Evolutionary conservation across 2,113 vertebrate genomes (phyloP).

Genomic region (Caranx melampygus): DNA sequence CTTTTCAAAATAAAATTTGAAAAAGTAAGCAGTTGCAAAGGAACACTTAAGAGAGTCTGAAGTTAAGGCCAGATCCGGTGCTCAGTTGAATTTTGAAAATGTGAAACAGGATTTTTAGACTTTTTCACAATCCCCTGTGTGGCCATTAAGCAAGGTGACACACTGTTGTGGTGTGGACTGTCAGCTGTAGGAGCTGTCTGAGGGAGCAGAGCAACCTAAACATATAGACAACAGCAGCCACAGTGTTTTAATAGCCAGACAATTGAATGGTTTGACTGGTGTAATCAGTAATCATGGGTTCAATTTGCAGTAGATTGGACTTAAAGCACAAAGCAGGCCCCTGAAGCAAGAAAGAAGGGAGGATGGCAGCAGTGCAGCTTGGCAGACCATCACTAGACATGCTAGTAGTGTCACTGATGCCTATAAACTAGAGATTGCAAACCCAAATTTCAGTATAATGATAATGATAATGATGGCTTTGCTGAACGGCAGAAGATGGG

Average conservation of each 20-base stretch:
- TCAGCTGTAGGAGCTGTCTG: conserved; percentile 7
- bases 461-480: not conserved
- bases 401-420: not conserved
- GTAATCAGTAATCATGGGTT: conserved; percentile 7
- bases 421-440: not conserved
- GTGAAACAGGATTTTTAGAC: conserved; percentile 8
- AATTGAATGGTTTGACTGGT: not conserved
- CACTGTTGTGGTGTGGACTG: not conserved
- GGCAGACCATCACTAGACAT: conserved; percentile 5
- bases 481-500: not conserved
- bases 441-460: not conserved
- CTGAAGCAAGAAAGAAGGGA: not conserved
- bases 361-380: not conserved
- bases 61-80: not conserved
- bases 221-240: not conserved
- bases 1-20: too few species aligned
- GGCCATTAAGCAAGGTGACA: not conserved
- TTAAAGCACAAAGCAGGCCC: not conserved
- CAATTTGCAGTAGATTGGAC: conserved; percentile 9
- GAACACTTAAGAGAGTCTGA: conserved; percentile 2
- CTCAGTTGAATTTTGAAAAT: conserved; percentile 26
- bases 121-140: conserved; percentile 22
- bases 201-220: conserved; percentile 3
- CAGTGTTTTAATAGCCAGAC: conserved; percentile 11
- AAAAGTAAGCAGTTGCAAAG: conserved; percentile 20